Conservation (phyloP, 2,888 invertebrate genomes). For the Schizaphis graminum region DNA sequence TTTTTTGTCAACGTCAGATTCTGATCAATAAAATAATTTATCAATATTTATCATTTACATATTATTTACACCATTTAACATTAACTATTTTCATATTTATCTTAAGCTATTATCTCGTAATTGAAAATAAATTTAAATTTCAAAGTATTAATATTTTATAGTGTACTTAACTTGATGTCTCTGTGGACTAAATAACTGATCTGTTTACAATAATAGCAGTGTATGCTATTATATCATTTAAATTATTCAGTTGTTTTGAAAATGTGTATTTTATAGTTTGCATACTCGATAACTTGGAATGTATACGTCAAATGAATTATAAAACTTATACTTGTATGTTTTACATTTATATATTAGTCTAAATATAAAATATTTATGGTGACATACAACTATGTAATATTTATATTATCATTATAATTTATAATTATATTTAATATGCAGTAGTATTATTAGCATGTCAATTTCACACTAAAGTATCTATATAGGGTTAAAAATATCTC, state of each 20-base stretch:
- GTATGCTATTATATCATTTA: neutral
- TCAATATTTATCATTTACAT: neutral
- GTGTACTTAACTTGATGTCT: neutral
- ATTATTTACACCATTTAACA: neutral
- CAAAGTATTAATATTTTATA: neutral
- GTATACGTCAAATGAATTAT: neutral
- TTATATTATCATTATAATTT: neutral
- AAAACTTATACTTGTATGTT: neutral
- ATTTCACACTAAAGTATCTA: neutral
- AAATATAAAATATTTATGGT: neutral
- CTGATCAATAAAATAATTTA: neutral
- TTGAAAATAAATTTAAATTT: neutral
- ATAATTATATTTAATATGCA: neutral
- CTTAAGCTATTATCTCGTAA: neutral
- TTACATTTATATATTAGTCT: neutral
- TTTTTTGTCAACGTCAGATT: neutral
- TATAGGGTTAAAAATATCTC: neutral
- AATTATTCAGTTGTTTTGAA: constrained; percentile 4
- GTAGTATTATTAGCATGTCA: neutral
- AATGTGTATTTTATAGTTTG: constrained; percentile 5
- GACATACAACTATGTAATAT: neutral
- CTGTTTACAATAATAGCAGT: neutral
- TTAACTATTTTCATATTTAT: neutral
- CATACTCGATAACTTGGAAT: neutral
- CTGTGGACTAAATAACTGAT: neutral